Percentiles rank a stretch among this genome's conserved stretches.
Conservation (phyloP, 2,888 invertebrate genomes). For the Tipula helvola region DNA sequence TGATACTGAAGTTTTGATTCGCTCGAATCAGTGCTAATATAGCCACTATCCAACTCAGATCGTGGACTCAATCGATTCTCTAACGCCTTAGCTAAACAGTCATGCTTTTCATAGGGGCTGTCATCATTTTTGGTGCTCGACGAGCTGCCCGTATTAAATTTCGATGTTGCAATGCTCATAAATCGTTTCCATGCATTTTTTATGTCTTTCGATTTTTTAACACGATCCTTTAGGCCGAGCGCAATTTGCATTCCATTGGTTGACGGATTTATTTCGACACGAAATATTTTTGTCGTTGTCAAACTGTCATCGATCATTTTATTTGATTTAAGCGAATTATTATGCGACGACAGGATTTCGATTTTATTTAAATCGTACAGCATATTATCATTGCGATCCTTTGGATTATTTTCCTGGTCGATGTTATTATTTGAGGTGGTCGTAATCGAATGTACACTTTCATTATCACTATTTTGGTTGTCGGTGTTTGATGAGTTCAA, state of each 20-base stretch:
- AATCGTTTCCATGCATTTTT: constrained; percentile 37
- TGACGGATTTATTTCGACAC: constrained; percentile 30
- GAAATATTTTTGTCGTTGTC: constrained; percentile 27
- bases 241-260: constrained; percentile 36
- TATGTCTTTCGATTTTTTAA: constrained; percentile 35
- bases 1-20: constrained; percentile 43
- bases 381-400: not conserved
- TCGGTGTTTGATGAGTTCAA: not conserved
- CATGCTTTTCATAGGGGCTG: constrained; percentile 18
- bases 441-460: not conserved
- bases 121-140: constrained; percentile 23
- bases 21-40: constrained; percentile 70
- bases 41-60: constrained; percentile 63
- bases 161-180: constrained; percentile 34
- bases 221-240: constrained; percentile 33
- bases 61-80: constrained; percentile 25
- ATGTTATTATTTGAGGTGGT: not conserved
- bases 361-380: constrained; percentile 27
- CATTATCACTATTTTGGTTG: constrained; percentile 1
- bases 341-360: constrained; percentile 31
- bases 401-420: constrained; percentile 17
- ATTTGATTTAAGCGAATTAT: constrained; percentile 14
- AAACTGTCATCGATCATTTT: constrained; percentile 4
- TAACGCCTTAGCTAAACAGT: constrained; percentile 26
- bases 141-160: constrained; percentile 23